Percentiles rank a stretch among this genome's conserved stretches.
Conservation (phyloP, 2,888 invertebrate species). For the Hypercompe scribonia region DNA sequence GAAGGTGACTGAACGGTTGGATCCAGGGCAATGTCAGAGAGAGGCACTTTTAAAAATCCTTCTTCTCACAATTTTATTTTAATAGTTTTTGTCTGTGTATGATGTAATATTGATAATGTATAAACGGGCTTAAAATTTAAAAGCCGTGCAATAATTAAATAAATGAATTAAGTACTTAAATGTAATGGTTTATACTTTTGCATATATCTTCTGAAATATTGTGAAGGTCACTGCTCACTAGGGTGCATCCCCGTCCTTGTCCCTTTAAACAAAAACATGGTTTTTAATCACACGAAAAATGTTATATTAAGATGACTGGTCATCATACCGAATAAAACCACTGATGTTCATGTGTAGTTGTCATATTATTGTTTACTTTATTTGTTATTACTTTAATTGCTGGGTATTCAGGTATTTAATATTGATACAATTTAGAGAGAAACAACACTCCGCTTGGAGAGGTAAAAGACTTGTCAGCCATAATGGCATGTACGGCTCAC, state of each 20-base stretch:
- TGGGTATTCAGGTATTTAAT: neutral
- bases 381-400: neutral
- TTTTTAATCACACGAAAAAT: neutral
- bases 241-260: neutral
- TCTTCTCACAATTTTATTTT: conserved; percentile 42
- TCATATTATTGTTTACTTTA: neutral
- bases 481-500: too few relatives aligned
- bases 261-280: neutral
- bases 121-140: conserved; percentile 10
- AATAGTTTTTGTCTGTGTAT: conserved; percentile 21
- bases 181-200: neutral
- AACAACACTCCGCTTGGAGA: too few relatives aligned
- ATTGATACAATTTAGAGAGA: too few relatives aligned
- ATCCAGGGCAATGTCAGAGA: conserved; percentile 74
- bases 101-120: conserved; percentile 8
- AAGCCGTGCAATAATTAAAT: conserved; percentile 4
- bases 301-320: neutral
- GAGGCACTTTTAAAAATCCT: conserved; percentile 65
- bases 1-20: conserved; percentile 78
- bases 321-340: neutral
- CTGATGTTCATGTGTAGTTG: neutral
- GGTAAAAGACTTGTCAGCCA: too few relatives aligned
- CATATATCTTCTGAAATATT: neutral
- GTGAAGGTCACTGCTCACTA: neutral
- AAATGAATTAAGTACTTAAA: conserved; percentile 9